These are phyloP conservation scores for Achlya flavicornis DNA, from an alignment of 2,888 invertebrate species.

Conservation along the genomic window DNA sequence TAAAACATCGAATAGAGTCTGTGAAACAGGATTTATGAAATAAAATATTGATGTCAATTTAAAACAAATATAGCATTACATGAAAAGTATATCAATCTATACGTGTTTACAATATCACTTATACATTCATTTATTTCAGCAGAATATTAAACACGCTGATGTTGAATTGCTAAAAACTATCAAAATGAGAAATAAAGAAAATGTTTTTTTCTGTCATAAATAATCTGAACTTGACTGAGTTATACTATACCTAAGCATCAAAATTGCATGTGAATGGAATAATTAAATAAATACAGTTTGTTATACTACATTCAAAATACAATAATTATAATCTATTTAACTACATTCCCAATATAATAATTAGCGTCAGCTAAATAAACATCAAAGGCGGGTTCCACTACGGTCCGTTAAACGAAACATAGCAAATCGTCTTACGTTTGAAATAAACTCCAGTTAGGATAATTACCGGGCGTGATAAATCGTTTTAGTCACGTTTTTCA, in stretches of 20 bases:
- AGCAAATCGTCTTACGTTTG: constrained; percentile 33
- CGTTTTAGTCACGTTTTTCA: constrained; percentile 48
- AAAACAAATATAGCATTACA: too few relatives aligned
- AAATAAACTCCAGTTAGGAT: constrained; percentile 37
- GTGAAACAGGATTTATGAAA: neutral
- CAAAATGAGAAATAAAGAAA: too few relatives aligned
- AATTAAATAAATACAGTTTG: neutral
- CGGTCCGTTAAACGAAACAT: constrained; percentile 29
- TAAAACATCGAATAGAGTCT: neutral
- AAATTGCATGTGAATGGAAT: too few relatives aligned
- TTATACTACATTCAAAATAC: neutral
- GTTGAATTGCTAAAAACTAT: too few relatives aligned
- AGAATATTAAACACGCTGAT: too few relatives aligned
- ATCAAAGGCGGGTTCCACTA: constrained; percentile 31
- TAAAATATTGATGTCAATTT: neutral
- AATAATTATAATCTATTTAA: neutral
- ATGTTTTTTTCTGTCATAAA: too few relatives aligned
- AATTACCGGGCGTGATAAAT: constrained; percentile 50
- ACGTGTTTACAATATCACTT: too few relatives aligned
- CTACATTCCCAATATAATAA: constrained; percentile 14
- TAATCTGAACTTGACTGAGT: too few relatives aligned
- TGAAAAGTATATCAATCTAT: too few relatives aligned
- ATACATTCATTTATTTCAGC: too few relatives aligned
- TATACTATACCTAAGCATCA: too few relatives aligned
- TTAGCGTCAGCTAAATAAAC: constrained; percentile 20